Percentiles rank a stretch among this genome's conserved stretches.
Evolutionary conservation across 2,888 invertebrate species (phyloP).

Genomic region (Dynastes hyllus): DNA sequence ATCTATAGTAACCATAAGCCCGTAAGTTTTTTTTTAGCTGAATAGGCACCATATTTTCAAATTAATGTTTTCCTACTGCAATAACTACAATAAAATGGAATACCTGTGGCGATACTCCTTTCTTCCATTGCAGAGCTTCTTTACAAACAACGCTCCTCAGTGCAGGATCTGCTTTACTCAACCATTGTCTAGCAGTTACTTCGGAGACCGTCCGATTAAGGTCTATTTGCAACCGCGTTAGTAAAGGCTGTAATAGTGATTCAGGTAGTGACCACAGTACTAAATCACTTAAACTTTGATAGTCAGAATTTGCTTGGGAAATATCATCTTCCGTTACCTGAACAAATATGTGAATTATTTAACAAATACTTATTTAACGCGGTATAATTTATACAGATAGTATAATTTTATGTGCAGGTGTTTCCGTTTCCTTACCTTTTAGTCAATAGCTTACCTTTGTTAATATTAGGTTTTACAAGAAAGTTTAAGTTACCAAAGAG

Average conservation of each 20-base stretch:
- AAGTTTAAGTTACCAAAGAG: no score
- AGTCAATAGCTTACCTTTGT: no score
- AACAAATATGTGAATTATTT: slow-evolving; percentile 52
- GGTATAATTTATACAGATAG: not conserved
- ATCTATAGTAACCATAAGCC: not conserved
- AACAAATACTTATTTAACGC: slow-evolving; percentile 55
- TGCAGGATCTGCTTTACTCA: slow-evolving; percentile 83
- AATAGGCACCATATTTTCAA: no score
- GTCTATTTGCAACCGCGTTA: slow-evolving; percentile 82
- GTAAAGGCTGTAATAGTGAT: slow-evolving; percentile 83
- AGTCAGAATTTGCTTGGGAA: slow-evolving; percentile 80
- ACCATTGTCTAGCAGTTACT: slow-evolving; percentile 80
- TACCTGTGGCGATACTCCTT: slow-evolving; percentile 75
- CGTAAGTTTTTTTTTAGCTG: no score
- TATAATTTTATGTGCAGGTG: no score
- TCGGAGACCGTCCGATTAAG: slow-evolving; percentile 69
- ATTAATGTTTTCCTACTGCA: no score
- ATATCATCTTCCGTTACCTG: slow-evolving; percentile 84
- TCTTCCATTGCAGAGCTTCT: slow-evolving; percentile 88
- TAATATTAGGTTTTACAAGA: no score
- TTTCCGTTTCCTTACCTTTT: no score
- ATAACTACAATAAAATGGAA: not conserved
- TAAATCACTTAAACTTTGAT: slow-evolving; percentile 84
- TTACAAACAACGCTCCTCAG: slow-evolving; percentile 88
- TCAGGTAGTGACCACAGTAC: slow-evolving; percentile 88